phyloP scores from a whole-genome alignment of 2,797 vertebrate genomes.

The Lithobates pipiens region DNA sequence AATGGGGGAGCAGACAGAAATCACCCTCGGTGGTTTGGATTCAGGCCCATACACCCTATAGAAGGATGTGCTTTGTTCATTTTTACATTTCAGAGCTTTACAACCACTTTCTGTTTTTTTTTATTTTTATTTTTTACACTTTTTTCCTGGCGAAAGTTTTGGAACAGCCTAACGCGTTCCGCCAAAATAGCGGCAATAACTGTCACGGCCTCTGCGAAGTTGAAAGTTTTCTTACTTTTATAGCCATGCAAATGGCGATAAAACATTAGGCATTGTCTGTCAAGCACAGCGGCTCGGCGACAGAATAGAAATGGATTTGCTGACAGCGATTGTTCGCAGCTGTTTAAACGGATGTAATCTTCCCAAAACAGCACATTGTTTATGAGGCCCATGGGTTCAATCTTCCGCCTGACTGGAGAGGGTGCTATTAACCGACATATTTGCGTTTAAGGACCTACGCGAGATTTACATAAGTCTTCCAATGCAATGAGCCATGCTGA shows the following conservation, averaged over 20 bases:
- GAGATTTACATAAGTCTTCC: slow-evolving; percentile 80
- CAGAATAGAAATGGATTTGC: slow-evolving; percentile 77
- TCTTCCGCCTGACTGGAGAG: slow-evolving; percentile 88
- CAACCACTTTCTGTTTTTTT: no score
- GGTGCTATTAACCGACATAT: slow-evolving; percentile 87
- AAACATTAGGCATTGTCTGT: slow-evolving; percentile 71
- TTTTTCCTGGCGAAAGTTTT: no score
- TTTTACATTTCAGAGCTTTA: no score
- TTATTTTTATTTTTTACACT: no score
- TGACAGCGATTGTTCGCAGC: slow-evolving; percentile 80
- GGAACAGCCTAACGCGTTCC: no score
- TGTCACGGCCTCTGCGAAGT: no score
- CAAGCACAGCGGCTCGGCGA: slow-evolving; percentile 72
- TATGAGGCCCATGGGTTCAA: slow-evolving; percentile 86
- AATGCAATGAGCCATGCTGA: slow-evolving; percentile 81
- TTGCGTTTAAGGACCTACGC: slow-evolving; percentile 82
- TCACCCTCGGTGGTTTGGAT: no score
- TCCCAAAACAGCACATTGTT: slow-evolving; percentile 81
- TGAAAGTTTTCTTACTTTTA: not conserved
- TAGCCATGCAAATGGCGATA: slow-evolving; percentile 64
- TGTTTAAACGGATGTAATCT: slow-evolving; percentile 85
- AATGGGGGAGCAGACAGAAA: no score
- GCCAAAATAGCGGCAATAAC: not conserved
- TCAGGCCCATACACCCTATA: no score
- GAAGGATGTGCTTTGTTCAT: no score